These are phyloP conservation scores for Trinorchestia longiramus DNA, from an alignment of 1,140 invertebrate species.

Conservation along the genomic window DNA sequence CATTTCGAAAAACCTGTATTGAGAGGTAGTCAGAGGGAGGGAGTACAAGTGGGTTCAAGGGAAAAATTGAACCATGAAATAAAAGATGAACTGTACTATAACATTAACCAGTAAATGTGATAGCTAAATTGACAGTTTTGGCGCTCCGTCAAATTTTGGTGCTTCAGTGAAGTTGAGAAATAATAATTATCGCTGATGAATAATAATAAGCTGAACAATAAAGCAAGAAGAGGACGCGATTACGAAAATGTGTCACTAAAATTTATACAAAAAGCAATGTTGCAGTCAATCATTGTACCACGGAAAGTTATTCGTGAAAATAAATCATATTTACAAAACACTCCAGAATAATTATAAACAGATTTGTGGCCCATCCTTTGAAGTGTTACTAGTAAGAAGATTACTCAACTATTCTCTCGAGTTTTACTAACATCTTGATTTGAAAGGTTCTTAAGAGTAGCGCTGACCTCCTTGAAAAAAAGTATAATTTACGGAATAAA, in stretches of 20 bases:
- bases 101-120: neutral
- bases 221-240: neutral
- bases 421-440: neutral
- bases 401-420: neutral
- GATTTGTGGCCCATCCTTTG: neutral
- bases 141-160: neutral
- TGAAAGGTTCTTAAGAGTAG: neutral
- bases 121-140: neutral
- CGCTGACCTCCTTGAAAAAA: neutral
- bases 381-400: neutral
- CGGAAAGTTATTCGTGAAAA: neutral
- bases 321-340: neutral
- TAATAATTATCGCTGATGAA: neutral
- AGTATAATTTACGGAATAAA: neutral
- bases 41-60: no score
- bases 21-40: neutral
- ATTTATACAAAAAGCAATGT: neutral
- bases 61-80: neutral
- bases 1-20: neutral
- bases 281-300: neutral
- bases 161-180: neutral
- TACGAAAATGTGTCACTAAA: neutral
- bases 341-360: neutral
- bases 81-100: neutral
- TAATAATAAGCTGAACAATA: neutral